Evolutionary conservation across 1,140 invertebrate genomes (phyloP), one percentile per base, ranked within the genome.

Genomic region (Drosophila kikkawai): DNA sequence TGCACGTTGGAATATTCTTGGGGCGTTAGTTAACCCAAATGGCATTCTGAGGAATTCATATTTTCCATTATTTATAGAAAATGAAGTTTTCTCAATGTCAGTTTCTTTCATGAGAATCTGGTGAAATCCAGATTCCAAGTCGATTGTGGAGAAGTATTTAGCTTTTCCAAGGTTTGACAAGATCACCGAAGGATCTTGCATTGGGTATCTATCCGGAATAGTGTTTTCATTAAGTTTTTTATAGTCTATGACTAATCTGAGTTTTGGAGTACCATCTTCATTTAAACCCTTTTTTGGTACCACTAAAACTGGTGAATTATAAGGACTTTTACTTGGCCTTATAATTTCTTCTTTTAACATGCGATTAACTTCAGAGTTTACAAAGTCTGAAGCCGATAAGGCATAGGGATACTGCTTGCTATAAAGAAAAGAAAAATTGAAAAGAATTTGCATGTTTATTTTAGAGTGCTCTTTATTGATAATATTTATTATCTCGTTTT

Each of bases 171-270:
- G 15, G 1, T 58, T 58, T 29, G 55, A 42, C 6, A 42, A 26
- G 7, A 58, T 58, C 7, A 58, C 56, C 1, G 56, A 19, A 26
- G n/a, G 56, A 1, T 58, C 41, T 7, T 44, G 26, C 41, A 19
- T 45, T 8, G 57, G 42, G 22, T 59, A 59, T 36, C 42, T 59
- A 4, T 59, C 57, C 4, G 57, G 41, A 0, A 59, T 45, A 0
- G 57, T 45, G 13, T 32, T 44, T 44, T 65, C 61, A 42, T 56
- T 61, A 2, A 51, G 15, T 29, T 69, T 59, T 44, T n/a, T 32
- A 50, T 45, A 41, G 3, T 45, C 57, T 2, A 34, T 59, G 0
- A 59, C 29, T 0, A 59, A 2, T 32, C 42, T 34, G 4, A 32
- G 17, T 45, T 59, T 59, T 1, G 15, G 11, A 1, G 5, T 56